These are phyloP conservation scores for Margaritifera margaritifera DNA, from an alignment of 2,888 invertebrate species.

Conservation along the genomic window DNA sequence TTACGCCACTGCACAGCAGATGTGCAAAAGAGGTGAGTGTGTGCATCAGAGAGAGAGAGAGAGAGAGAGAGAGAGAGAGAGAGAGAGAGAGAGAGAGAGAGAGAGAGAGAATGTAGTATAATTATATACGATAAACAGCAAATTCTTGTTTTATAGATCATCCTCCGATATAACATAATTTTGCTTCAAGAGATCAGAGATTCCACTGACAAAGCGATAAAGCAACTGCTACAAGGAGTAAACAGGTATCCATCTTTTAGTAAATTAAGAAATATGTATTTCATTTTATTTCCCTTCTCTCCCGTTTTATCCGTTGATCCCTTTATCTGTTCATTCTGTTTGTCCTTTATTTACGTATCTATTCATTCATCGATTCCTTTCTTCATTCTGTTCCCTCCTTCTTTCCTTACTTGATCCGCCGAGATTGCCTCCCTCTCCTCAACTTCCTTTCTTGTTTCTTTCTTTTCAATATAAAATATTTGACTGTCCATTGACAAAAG, in stretches of 20 bases:
- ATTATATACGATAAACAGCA: neutral
- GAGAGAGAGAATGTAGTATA: neutral
- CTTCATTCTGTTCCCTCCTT: neutral
- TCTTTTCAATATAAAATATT: no score
- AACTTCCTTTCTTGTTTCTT: no score
- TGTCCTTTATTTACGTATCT: no score
- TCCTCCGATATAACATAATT: slow-evolving; percentile 55
- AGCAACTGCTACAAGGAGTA: slow-evolving; percentile 30
- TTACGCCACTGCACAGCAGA: no score
- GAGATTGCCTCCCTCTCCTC: no score
- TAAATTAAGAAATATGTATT: slow-evolving; percentile 6
- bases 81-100: neutral
- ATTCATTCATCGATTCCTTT: no score
- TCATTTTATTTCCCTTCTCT: neutral
- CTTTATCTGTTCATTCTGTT: neutral
- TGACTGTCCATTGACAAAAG: no score
- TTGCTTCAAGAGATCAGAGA: slow-evolving; percentile 62
- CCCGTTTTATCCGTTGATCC: neutral
- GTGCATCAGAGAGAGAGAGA: no score
- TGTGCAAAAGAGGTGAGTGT: no score
- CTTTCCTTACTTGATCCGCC: no score
- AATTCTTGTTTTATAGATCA: slow-evolving; percentile 31
- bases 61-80: neutral
- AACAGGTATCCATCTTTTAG: slow-evolving; percentile 22
- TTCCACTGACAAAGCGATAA: slow-evolving; percentile 37